These are phyloP conservation scores for Enoplosus armatus DNA, from an alignment of 2,797 vertebrate species.

Conservation along the genomic window DNA sequence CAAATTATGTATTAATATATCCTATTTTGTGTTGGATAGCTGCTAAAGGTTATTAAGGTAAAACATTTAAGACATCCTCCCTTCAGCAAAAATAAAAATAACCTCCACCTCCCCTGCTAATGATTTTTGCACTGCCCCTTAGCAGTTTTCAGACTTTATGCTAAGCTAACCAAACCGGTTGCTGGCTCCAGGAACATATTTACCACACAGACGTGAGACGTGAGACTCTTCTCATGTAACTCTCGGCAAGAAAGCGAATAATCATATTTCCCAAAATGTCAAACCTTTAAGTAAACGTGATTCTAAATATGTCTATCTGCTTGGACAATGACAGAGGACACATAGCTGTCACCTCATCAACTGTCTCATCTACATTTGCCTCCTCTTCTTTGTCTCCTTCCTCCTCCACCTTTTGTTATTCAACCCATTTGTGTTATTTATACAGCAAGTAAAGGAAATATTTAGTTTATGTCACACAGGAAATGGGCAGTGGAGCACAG, in stretches of 20 bases:
- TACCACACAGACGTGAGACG: too few species aligned
- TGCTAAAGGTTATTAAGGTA: not conserved
- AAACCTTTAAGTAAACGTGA: not conserved
- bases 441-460: conserved; percentile 18
- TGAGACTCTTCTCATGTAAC: not conserved
- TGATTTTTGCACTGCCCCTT: too few species aligned
- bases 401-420: not conserved
- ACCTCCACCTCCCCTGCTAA: too few species aligned
- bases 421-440: conserved; percentile 5
- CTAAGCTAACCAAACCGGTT: too few species aligned
- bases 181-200: too few species aligned
- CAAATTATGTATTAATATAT: not conserved
- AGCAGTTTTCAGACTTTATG: too few species aligned
- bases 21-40: not conserved
- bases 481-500: conserved; percentile 46
- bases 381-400: not conserved
- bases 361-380: not conserved
- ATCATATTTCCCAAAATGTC: not conserved
- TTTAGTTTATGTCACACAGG: conserved; percentile 54
- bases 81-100: too few species aligned
- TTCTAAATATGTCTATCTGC: not conserved
- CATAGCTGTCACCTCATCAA: not conserved
- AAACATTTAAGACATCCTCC: not conserved
- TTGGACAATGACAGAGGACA: not conserved
- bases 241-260: not conserved